phyloP scores from a whole-genome alignment of 2,797 vertebrate genomes.

The Lateolabrax maculatus region DNA sequence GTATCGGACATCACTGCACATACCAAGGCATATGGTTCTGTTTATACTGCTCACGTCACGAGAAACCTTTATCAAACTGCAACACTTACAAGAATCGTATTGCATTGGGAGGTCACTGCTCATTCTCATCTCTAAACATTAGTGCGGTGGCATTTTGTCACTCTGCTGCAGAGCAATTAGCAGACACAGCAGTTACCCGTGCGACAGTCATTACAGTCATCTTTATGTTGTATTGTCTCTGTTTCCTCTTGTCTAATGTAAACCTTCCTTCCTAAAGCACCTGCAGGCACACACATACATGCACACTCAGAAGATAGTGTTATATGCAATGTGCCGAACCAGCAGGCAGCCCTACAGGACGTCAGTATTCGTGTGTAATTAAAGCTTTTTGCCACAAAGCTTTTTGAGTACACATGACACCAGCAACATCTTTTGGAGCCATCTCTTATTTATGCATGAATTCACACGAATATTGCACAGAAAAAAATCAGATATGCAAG shows the following conservation, averaged over 20 bases:
- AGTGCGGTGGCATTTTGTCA: slow-evolving; percentile 40
- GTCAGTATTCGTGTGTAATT: slow-evolving; percentile 73
- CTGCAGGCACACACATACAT: background rate
- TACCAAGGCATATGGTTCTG: background rate
- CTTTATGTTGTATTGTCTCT: slow-evolving; percentile 39
- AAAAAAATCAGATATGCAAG: slow-evolving; percentile 19
- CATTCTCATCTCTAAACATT: slow-evolving; percentile 3
- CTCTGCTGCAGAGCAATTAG: slow-evolving; percentile 62
- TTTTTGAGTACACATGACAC: slow-evolving; percentile 25
- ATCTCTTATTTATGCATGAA: slow-evolving; percentile 28
- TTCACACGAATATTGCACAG: slow-evolving; percentile 21
- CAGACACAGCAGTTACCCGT: slow-evolving; percentile 35
- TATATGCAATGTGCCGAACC: slow-evolving; percentile 68
- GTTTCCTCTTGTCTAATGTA: slow-evolving; percentile 36
- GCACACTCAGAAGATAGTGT: slow-evolving; percentile 47
- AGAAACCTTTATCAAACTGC: background rate
- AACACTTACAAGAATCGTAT: background rate
- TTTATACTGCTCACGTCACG: slow-evolving; percentile 3
- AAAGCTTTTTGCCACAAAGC: slow-evolving; percentile 67
- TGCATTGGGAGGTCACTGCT: background rate
- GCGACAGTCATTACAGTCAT: slow-evolving; percentile 46
- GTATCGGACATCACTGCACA: background rate
- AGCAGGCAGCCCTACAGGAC: slow-evolving; percentile 65
- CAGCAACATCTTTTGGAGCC: slow-evolving; percentile 3
- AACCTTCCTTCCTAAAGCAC: slow-evolving; percentile 34